Percentiles rank a stretch among this genome's conserved stretches.
These are phyloP conservation scores for Leptogaster cylindrica DNA, from an alignment of 2,888 invertebrate species.

Conservation along the genomic window DNA sequence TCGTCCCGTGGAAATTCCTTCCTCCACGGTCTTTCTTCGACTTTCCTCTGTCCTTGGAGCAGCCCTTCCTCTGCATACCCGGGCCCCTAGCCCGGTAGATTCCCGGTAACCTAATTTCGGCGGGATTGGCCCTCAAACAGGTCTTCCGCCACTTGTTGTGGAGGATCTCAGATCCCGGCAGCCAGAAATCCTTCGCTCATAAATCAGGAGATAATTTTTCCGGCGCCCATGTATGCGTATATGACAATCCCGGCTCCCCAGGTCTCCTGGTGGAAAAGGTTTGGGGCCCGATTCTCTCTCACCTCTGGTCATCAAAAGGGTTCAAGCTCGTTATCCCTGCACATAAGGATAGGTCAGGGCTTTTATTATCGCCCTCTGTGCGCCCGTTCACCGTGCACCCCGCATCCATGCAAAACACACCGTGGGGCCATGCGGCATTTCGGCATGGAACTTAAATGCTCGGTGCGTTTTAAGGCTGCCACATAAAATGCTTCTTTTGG, in stretches of 20 bases:
- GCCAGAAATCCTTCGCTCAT: slow-evolving; percentile 15
- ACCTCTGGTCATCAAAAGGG: slow-evolving; percentile 4
- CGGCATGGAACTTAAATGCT: not conserved
- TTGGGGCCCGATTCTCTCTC: not conserved
- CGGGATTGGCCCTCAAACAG: slow-evolving; percentile 27
- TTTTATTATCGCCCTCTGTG: slow-evolving; percentile 29
- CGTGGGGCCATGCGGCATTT: not conserved
- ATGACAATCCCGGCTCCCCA: slow-evolving; percentile 14
- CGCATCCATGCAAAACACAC: not conserved
- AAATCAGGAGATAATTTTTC: slow-evolving; percentile 38
- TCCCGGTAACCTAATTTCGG: slow-evolving; percentile 40
- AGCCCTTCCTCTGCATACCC: not conserved
- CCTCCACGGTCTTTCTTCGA: slow-evolving; percentile 21
- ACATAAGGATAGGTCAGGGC: slow-evolving; percentile 38
- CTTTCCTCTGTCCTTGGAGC: not conserved
- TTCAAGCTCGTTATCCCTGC: slow-evolving; percentile 23
- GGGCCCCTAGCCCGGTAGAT: not conserved
- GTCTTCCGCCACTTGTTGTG: slow-evolving; percentile 41
- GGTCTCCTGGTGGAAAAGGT: not conserved
- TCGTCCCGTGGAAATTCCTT: slow-evolving; percentile 24
- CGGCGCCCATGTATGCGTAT: slow-evolving; percentile 29
- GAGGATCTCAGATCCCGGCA: not conserved
- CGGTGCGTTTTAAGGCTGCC: slow-evolving; percentile 30
- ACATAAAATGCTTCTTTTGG: slow-evolving; percentile 34
- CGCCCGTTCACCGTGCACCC: not conserved